Evolutionary conservation across 2,888 invertebrate genomes (phyloP).

Genomic region (Sisyra terminalis): DNA sequence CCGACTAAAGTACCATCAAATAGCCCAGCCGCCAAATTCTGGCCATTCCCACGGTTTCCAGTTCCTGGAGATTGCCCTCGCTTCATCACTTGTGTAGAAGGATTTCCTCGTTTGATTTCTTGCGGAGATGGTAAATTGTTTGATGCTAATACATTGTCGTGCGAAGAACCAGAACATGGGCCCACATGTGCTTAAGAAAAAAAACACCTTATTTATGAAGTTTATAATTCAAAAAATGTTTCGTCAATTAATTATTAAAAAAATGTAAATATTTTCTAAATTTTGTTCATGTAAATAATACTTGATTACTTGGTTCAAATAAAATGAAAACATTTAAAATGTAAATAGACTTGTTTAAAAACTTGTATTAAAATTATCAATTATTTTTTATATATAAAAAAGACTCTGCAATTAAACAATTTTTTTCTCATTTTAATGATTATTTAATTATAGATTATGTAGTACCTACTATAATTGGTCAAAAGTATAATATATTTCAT

Average conservation of each 20-base stretch:
- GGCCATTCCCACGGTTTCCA: constrained; percentile 83
- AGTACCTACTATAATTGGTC: too few relatives aligned
- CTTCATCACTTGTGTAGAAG: constrained; percentile 81
- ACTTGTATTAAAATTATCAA: neutral
- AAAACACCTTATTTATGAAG: constrained; percentile 18
- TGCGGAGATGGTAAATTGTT: constrained; percentile 81
- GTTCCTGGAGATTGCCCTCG: constrained; percentile 76
- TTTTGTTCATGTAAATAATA: neutral
- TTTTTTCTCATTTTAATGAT: too few relatives aligned
- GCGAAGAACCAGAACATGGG: constrained; percentile 54
- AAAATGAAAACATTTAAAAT: neutral
- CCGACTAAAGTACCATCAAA: constrained; percentile 69
- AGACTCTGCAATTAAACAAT: too few relatives aligned
- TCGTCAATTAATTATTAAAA: too few relatives aligned
- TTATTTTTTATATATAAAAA: too few relatives aligned
- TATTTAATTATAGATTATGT: too few relatives aligned
- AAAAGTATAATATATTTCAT: too few relatives aligned
- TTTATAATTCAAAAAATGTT: neutral
- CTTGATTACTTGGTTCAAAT: neutral
- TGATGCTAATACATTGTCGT: constrained; percentile 66
- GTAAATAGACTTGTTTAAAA: neutral
- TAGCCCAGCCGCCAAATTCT: constrained; percentile 71
- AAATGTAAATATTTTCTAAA: neutral
- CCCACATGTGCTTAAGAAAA: constrained; percentile 21
- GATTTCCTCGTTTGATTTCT: constrained; percentile 70